Base-by-base conservation (phyloP, 2,113 vertebrate genomes). In the Todiramphus chloris region DNA sequence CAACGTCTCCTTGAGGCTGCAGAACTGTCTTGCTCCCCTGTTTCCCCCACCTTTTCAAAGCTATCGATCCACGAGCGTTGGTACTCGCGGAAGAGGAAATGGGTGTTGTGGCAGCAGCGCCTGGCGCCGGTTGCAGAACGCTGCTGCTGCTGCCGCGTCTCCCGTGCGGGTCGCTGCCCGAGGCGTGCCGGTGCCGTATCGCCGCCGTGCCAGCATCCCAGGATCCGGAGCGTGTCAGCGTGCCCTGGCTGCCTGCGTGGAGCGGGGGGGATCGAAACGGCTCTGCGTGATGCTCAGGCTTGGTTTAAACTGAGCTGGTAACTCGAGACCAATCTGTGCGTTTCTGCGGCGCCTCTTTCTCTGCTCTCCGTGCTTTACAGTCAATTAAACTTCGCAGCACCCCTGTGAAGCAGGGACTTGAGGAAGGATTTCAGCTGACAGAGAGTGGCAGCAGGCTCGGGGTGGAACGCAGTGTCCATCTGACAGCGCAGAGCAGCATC, bases 341-440 rank as follows among this genome's bases (percentile, higher is more conserved):
- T 68, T 48, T 55, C 83, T 4, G 19, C 2, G 39, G 60, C 0
- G 10, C 58, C 37, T 92, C 58, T 51, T 41, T 11, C 3, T 46
- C 75, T 3, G 66, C 25, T 74, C 19, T 25, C 6, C 0, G 0
- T 10, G 89, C 93, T 90, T 24, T 51, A 11, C 81, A 11, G 62
- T 27, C n/a, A 9, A 39, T n/a, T 67, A 69, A 67, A 56, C 90
- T 91, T 31, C 48, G 0, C 7, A 12, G 2, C 13, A 17, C 35
- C 58, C 68, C 84, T 8, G 78, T 2, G 62, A 67, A 83, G 86
- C 13, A 5, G 46, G 55, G 81, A 16, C 70, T 13, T 3, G 46
- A 70, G 68, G 41, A 39, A 4, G 0, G 46, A 3, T 72, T 84
- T 76, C 1, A 1, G 87, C 83, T 46, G 4, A 0, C 3, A 1